A percentile compares a stretch with the other conserved stretches of the same genome.
phyloP scores from a whole-genome alignment of 2,797 vertebrate genomes.

The Chelon auratus region DNA sequence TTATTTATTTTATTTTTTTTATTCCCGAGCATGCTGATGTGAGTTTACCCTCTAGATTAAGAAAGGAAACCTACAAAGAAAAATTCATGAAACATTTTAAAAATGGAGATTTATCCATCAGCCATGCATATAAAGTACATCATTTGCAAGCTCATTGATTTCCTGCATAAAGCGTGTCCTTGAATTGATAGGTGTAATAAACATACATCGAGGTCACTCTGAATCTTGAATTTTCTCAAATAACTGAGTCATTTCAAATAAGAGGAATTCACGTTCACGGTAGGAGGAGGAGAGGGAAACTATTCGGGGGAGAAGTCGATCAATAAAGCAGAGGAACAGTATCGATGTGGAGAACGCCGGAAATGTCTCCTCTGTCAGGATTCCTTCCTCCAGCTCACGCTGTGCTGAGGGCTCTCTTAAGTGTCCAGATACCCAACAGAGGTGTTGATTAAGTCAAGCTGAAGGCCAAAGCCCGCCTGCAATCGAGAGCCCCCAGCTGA shows the following conservation, averaged over 20 bases:
- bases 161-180: conserved; percentile 65
- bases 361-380: conserved; percentile 70
- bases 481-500: conserved; percentile 66
- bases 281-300: conserved; percentile 12
- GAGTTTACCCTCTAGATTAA: conserved; percentile 60
- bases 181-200: conserved; percentile 69
- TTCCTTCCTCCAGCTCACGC: conserved; percentile 54
- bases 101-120: conserved; percentile 69
- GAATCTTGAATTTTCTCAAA: conserved; percentile 40
- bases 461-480: conserved; percentile 75
- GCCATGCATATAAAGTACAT: conserved; percentile 73
- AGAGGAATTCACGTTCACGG: background rate
- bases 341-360: conserved; percentile 45
- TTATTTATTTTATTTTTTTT: conserved; percentile 65
- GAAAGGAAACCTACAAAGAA: conserved; percentile 28
- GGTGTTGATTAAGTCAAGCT: conserved; percentile 82
- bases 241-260: conserved; percentile 40
- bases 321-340: conserved; percentile 64
- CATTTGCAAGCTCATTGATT: conserved; percentile 71
- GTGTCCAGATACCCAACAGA: conserved; percentile 76
- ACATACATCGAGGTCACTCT: conserved; percentile 55
- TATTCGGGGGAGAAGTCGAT: conserved; percentile 45
- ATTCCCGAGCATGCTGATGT: conserved; percentile 59
- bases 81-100: conserved; percentile 66
- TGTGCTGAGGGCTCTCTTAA: conserved; percentile 66